Evolutionary conservation across 2,797 vertebrate species (phyloP).

Genomic region (Takifugu rubripes): DNA sequence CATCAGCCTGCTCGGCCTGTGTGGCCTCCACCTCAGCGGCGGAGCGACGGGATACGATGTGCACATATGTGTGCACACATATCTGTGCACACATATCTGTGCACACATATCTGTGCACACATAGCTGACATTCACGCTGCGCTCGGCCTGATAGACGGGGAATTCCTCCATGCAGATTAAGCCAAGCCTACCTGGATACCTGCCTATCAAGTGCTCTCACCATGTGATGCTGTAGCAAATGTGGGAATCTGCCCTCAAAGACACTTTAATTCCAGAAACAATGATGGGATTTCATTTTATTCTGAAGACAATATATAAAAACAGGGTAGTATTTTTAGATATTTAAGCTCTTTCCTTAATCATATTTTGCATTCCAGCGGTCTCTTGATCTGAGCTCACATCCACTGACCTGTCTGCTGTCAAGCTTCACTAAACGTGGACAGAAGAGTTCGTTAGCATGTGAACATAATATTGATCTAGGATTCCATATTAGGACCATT

Average conservation of each 20-base stretch:
- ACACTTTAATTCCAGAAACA: conserved; percentile 31
- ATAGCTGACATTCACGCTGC: conserved; percentile 54
- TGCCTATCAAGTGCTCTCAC: conserved; percentile 15
- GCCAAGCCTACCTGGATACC: conserved; percentile 23
- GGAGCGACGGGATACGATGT: conserved; percentile 43
- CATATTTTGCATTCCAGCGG: conserved; percentile 36
- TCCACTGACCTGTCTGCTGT: background rate
- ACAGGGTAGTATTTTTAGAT: conserved; percentile 33
- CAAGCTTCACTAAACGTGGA: background rate
- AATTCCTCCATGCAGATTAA: conserved; percentile 35
- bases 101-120: conserved; percentile 45
- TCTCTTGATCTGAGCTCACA: conserved; percentile 35
- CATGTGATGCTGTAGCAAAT: background rate
- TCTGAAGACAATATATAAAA: conserved; percentile 45
- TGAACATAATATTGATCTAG: conserved; percentile 5
- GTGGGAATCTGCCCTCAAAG: conserved; percentile 16
- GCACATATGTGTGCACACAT: too few relatives aligned
- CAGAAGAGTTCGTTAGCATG: conserved; percentile 5
- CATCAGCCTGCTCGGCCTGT: conserved; percentile 45
- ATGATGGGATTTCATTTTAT: conserved; percentile 49
- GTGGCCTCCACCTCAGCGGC: conserved; percentile 44
- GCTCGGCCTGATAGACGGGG: conserved; percentile 46
- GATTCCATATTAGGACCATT: conserved; percentile 1
- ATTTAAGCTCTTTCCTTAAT: conserved; percentile 42
- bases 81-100: conserved; percentile 54